These are phyloP conservation scores for Ochotona curzoniae DNA, from an alignment of 2,113 vertebrate genomes.

Conservation along the genomic window DNA sequence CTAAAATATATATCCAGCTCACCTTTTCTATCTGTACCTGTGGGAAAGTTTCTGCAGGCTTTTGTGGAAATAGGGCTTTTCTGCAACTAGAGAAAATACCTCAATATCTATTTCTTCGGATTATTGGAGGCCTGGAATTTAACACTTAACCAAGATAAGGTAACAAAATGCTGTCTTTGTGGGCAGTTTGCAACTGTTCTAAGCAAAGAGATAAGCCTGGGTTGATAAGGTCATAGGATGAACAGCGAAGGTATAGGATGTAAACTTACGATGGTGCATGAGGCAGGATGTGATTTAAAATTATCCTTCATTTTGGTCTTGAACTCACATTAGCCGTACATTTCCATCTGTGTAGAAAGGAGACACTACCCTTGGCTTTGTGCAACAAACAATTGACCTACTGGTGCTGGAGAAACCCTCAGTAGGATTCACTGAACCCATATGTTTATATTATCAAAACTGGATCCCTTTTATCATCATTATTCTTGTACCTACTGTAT, in stretches of 20 bases:
- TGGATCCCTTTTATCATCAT: not conserved
- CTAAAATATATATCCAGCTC: not conserved
- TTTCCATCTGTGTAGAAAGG: not conserved
- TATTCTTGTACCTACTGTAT: not conserved
- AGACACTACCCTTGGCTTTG: not conserved
- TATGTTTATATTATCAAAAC: slow-evolving; percentile 13
- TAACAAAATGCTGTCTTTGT: not conserved
- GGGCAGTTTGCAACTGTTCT: not conserved
- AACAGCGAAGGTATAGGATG: not conserved
- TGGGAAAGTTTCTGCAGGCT: not conserved
- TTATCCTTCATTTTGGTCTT: not conserved
- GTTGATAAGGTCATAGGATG: not conserved
- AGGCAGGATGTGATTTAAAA: not conserved
- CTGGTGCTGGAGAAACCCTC: not conserved
- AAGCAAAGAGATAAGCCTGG: not conserved
- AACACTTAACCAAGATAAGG: not conserved
- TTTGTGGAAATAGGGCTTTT: not conserved
- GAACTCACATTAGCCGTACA: not conserved
- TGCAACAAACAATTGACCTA: not conserved
- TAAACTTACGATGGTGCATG: not conserved
- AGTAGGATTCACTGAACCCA: not conserved
- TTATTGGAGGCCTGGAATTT: not conserved
- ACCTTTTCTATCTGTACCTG: not conserved
- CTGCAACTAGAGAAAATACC: not conserved
- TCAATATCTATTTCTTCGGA: not conserved